Percentiles rank a stretch among this genome's conserved stretches.
Evolutionary conservation across 2,113 vertebrate genomes (phyloP).

Genomic region (Hiodon alosoides): DNA sequence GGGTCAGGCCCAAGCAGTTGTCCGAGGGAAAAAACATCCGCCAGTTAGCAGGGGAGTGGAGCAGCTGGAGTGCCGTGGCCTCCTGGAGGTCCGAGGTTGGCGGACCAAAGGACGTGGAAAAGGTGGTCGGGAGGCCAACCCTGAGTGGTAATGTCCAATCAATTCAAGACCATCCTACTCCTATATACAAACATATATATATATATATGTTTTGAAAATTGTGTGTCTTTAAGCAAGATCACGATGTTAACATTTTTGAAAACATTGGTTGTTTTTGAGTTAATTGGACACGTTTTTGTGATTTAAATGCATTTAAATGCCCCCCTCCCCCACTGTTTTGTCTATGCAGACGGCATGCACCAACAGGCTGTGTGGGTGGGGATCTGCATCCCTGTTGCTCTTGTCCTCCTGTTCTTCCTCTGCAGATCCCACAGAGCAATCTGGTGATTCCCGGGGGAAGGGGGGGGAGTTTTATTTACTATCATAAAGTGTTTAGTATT

Average conservation of each 20-base stretch:
- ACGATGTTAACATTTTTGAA: too few species aligned
- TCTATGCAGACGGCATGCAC: not conserved
- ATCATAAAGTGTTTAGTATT: not conserved
- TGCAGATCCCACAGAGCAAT: not conserved
- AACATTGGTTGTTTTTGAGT: too few species aligned
- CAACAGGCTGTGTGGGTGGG: not conserved
- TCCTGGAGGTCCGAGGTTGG: constrained; percentile 35
- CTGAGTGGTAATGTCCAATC: too few species aligned
- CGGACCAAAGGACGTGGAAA: too few species aligned
- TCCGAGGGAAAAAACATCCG: too few species aligned
- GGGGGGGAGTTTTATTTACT: not conserved
- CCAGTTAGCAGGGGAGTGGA: constrained; percentile 43
- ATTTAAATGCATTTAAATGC: not conserved
- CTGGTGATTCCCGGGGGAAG: not conserved
- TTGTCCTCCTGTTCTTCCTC: not conserved
- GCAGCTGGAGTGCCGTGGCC: constrained; percentile 54
- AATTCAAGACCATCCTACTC: too few species aligned
- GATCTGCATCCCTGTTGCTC: not conserved
- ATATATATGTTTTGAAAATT: too few species aligned
- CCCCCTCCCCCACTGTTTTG: not conserved
- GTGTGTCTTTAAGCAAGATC: too few species aligned
- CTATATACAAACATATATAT: too few species aligned
- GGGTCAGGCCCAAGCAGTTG: constrained; percentile 30
- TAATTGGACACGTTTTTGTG: too few species aligned
- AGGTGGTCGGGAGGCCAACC: not conserved